A percentile compares a stretch with the other conserved stretches of the same genome.
Conservation (phyloP, 2,888 invertebrate genomes). For the Odontothrips loti region DNA sequence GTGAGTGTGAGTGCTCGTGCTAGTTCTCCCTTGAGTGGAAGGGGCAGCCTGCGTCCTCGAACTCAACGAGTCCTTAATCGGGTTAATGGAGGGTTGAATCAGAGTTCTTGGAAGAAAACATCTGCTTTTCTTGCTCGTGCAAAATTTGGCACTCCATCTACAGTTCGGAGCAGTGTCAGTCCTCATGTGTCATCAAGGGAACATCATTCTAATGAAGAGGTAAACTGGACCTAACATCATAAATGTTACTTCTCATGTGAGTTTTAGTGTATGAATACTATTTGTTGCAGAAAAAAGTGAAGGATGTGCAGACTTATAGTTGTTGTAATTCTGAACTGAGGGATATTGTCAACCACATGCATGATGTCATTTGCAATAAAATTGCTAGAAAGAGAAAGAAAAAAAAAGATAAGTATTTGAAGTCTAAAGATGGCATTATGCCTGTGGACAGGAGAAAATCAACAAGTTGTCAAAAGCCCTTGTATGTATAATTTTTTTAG, state of each 20-base stretch:
- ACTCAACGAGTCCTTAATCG: background rate
- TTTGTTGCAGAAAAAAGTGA: background rate
- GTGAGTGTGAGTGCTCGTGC: background rate
- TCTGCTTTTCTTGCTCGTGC: background rate
- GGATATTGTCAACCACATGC: background rate
- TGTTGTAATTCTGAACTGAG: constrained; percentile 7
- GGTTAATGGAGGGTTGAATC: background rate
- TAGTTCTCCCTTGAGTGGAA: background rate
- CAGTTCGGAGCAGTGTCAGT: background rate
- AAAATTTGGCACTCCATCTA: background rate
- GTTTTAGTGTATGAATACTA: background rate
- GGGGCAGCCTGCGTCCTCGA: background rate
- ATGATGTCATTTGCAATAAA: constrained; percentile 10
- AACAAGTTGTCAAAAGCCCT: background rate
- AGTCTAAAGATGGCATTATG: background rate
- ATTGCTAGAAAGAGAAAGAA: background rate
- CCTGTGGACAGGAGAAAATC: background rate
- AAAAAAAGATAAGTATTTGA: background rate
- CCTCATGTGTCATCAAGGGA: background rate
- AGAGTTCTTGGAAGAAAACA: background rate
- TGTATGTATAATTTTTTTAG: background rate
- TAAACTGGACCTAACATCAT: background rate
- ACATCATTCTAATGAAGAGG: background rate
- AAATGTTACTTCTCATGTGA: background rate
- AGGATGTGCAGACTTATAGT: background rate